Evolutionary conservation across 2,113 vertebrate genomes (phyloP).

Genomic region (Heterocephalus glaber): DNA sequence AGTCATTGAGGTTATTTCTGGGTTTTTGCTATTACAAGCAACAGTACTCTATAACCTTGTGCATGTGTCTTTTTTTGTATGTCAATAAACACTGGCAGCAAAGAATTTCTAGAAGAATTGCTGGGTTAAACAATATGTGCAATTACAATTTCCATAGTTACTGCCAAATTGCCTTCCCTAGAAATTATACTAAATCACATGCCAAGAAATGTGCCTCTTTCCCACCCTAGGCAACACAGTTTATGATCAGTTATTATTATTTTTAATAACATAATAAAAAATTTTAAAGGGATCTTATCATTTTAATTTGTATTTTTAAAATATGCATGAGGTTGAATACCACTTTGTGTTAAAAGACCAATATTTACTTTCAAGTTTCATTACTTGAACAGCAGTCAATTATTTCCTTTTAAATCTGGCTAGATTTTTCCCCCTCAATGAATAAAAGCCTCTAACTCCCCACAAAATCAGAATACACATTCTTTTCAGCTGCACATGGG

Average conservation of each 20-base stretch:
- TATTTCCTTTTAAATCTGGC: slow-evolving; percentile 34
- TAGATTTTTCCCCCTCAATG: not conserved
- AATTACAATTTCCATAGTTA: not conserved
- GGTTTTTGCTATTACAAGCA: not conserved
- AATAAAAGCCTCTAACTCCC: not conserved
- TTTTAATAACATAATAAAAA: not conserved
- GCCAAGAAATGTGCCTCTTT: not conserved
- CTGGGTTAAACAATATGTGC: not conserved
- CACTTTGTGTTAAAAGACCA: slow-evolving; percentile 31
- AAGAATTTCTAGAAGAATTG: slow-evolving; percentile 23
- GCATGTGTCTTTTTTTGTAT: not conserved
- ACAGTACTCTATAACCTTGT: not conserved
- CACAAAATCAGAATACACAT: too few relatives aligned
- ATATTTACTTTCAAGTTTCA: slow-evolving; percentile 39
- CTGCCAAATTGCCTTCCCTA: not conserved
- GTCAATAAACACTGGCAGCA: not conserved
- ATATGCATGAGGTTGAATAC: not conserved
- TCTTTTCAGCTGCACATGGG: too few relatives aligned
- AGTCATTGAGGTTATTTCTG: not conserved
- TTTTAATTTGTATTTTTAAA: slow-evolving; percentile 48
- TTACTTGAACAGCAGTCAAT: slow-evolving; percentile 31
- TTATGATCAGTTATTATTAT: not conserved
- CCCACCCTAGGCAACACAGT: not conserved
- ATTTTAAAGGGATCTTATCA: not conserved
- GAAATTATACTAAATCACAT: not conserved